Conservation (phyloP, 37 sponge, comb jelly and placozoan genomes). For the Diacarnus erythraeanus region DNA sequence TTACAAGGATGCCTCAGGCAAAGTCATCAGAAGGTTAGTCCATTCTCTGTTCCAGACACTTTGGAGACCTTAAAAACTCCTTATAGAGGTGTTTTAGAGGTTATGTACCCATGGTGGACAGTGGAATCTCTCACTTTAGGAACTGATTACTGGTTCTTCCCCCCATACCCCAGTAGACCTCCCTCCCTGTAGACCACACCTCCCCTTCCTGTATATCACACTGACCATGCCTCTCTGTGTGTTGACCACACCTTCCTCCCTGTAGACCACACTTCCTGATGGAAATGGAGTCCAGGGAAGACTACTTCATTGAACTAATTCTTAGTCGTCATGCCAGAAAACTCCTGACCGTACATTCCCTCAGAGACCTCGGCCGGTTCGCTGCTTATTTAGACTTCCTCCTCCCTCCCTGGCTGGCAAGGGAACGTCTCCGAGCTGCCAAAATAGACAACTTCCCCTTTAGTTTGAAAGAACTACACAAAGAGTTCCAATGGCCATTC, state of each 20-base stretch:
- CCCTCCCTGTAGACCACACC: too few species aligned
- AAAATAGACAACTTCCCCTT: slow-evolving; percentile 48
- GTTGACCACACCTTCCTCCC: background rate
- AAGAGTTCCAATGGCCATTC: slow-evolving; percentile 73
- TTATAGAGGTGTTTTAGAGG: background rate
- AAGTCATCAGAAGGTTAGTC: slow-evolving; percentile 56
- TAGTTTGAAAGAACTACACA: slow-evolving; percentile 47
- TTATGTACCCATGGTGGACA: too few species aligned
- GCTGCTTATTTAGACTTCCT: slow-evolving; percentile 85
- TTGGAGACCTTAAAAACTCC: too few species aligned
- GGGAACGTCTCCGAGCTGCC: slow-evolving; percentile 80
- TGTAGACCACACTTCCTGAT: slow-evolving; percentile 83
- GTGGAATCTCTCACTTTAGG: too few species aligned
- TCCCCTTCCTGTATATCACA: background rate
- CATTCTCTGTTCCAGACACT: too few species aligned
- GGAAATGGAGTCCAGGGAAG: slow-evolving; percentile 75
- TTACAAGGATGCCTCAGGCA: slow-evolving; percentile 62
- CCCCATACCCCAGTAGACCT: too few species aligned
- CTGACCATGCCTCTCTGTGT: background rate
- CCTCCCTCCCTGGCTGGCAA: slow-evolving; percentile 72
- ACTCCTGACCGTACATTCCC: slow-evolving; percentile 45
- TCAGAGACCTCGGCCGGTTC: slow-evolving; percentile 84
- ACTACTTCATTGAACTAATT: slow-evolving; percentile 88
- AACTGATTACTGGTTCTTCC: too few species aligned
- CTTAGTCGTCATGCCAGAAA: slow-evolving; percentile 86